phyloP scores from a whole-genome alignment of 2,888 invertebrate species.

The Scaptomyza cyrtandrae region DNA sequence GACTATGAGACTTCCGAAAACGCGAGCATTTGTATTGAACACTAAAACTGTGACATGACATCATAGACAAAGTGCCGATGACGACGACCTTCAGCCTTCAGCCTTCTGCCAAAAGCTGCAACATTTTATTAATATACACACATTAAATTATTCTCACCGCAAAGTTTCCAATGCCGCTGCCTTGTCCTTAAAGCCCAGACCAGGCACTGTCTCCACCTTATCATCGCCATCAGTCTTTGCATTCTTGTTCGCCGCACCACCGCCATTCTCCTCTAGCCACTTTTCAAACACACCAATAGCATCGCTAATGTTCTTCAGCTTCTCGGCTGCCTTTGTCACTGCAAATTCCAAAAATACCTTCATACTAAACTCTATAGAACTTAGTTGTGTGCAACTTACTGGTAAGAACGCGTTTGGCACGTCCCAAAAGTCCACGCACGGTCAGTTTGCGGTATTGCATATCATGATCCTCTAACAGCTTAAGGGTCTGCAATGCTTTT shows the following conservation, averaged over 20 bases:
- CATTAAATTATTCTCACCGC: constrained; percentile 78
- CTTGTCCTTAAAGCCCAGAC: constrained; percentile 91
- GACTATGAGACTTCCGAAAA: constrained; percentile 54
- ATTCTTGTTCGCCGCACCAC: constrained; percentile 83
- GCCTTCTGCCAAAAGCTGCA: neutral
- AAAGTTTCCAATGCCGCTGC: constrained; percentile 90
- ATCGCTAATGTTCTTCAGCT: constrained; percentile 88
- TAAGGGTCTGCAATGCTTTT: constrained; percentile 89
- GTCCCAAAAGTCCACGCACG: constrained; percentile 86
- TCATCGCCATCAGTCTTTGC: constrained; percentile 86
- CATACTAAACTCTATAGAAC: neutral
- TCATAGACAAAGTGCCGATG: constrained; percentile 60
- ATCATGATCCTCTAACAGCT: constrained; percentile 87
- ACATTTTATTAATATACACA: neutral
- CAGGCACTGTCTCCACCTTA: constrained; percentile 88
- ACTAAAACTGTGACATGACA: constrained; percentile 75
- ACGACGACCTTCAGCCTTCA: constrained; percentile 59
- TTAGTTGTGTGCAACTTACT: constrained; percentile 75
- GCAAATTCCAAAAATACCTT: constrained; percentile 28
- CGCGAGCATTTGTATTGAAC: constrained; percentile 30
- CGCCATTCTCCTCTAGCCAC: constrained; percentile 87
- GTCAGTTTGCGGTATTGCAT: constrained; percentile 88
- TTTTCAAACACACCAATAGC: constrained; percentile 89
- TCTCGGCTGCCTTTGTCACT: constrained; percentile 90
- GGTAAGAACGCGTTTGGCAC: constrained; percentile 86